phyloP scores from a whole-genome alignment of 2,797 vertebrate species.

The Novumbra hubbsi region DNA sequence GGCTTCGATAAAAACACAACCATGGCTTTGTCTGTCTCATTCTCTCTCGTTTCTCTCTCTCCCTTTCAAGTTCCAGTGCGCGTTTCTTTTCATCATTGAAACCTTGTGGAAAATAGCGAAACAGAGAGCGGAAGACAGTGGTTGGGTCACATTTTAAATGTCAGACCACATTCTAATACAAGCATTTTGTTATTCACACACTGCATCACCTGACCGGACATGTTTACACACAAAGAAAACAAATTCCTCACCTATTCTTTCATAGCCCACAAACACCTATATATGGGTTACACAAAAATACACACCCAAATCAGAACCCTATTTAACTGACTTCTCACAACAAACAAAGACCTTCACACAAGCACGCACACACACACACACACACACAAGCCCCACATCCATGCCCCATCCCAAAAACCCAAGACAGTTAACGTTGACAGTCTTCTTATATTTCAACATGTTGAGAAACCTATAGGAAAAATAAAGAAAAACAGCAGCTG shows the following conservation, averaged over 20 bases:
- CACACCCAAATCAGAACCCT: constrained; percentile 46
- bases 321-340: constrained; percentile 35
- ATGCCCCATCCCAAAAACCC: constrained; percentile 42
- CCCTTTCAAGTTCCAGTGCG: background rate
- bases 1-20: no score
- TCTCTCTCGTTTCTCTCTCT: background rate
- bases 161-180: constrained; percentile 69
- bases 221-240: constrained; percentile 27
- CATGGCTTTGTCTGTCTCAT: background rate
- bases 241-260: constrained; percentile 22
- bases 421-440: constrained; percentile 66
- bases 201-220: constrained; percentile 1
- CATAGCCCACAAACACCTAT: constrained; percentile 9
- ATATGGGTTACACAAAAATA: constrained; percentile 3
- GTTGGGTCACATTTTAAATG: constrained; percentile 59
- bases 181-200: constrained; percentile 10
- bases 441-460: constrained; percentile 50
- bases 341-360: background rate
- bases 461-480: constrained; percentile 37
- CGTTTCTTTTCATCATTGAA: constrained; percentile 19
- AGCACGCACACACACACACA: constrained; percentile 15
- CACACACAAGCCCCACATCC: constrained; percentile 18
- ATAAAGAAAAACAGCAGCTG: background rate
- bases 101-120: constrained; percentile 33
- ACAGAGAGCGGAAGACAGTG: constrained; percentile 52